These are phyloP conservation scores for Mayetiola destructor DNA, from an alignment of 2,888 invertebrate species.

Conservation along the genomic window DNA sequence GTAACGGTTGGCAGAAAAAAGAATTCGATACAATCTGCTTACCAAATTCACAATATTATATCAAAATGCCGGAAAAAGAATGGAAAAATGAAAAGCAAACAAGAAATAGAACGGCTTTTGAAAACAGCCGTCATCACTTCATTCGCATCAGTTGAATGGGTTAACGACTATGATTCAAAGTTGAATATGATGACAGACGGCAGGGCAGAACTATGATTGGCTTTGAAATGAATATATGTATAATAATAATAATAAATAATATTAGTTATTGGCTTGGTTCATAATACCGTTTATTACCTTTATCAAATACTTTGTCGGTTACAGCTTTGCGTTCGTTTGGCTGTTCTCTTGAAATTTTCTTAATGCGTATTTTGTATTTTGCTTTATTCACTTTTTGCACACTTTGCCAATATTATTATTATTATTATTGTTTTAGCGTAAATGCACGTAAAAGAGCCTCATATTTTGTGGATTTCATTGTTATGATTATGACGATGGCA, in stretches of 20 bases:
- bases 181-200: constrained; percentile 11
- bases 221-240: not conserved
- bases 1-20: not conserved
- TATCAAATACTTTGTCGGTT: not conserved
- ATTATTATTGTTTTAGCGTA: too few relatives aligned
- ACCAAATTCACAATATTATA: too few relatives aligned
- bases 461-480: not conserved
- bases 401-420: too few relatives aligned
- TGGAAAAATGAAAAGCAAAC: too few relatives aligned
- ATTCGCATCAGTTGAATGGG: not conserved
- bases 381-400: too few relatives aligned
- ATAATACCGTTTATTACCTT: not conserved
- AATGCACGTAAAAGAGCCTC: not conserved
- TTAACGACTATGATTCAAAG: constrained; percentile 8
- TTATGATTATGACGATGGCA: constrained; percentile 7
- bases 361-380: too few relatives aligned
- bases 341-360: too few relatives aligned
- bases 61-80: too few relatives aligned
- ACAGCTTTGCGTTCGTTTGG: too few relatives aligned
- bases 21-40: not conserved
- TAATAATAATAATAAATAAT: too few relatives aligned
- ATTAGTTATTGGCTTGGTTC: not conserved
- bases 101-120: too few relatives aligned
- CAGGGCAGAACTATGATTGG: not conserved
- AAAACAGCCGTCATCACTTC: not conserved